These are phyloP conservation scores for Polyommatus iphigenia DNA, from an alignment of 2,888 invertebrate species.

Conservation along the genomic window DNA sequence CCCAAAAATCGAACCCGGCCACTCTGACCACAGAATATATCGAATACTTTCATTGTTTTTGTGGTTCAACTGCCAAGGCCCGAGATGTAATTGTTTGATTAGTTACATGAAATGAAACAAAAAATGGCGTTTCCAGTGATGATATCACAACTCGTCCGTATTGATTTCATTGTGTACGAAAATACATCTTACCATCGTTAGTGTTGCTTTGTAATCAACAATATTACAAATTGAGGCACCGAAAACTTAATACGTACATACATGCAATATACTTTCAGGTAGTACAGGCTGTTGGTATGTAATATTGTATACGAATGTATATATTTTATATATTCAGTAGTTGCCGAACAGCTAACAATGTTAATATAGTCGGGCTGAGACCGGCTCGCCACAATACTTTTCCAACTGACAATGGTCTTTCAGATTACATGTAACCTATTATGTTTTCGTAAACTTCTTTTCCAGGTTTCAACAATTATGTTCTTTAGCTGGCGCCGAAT, in stretches of 20 bases:
- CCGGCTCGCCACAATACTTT: background rate
- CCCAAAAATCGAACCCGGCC: constrained; percentile 51
- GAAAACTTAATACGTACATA: background rate
- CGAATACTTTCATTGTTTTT: constrained; percentile 36
- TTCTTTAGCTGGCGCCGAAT: background rate
- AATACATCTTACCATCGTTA: background rate
- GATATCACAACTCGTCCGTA: constrained; percentile 14
- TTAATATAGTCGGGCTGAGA: background rate
- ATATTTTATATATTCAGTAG: background rate
- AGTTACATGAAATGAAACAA: constrained; percentile 29
- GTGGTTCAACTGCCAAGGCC: constrained; percentile 48
- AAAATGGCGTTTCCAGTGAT: constrained; percentile 20
- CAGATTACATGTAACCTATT: background rate
- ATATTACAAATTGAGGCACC: background rate
- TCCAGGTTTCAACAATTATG: background rate
- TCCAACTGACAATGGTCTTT: background rate
- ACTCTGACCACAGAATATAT: constrained; percentile 30
- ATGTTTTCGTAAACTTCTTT: background rate
- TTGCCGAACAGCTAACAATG: background rate
- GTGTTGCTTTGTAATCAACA: background rate
- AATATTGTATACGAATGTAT: background rate
- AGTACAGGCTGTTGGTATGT: background rate
- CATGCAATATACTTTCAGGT: background rate
- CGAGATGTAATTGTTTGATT: constrained; percentile 31
- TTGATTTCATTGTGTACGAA: constrained; percentile 26